phyloP scores from a whole-genome alignment of 2,888 invertebrate genomes.

The Sialis fuliginosa region DNA sequence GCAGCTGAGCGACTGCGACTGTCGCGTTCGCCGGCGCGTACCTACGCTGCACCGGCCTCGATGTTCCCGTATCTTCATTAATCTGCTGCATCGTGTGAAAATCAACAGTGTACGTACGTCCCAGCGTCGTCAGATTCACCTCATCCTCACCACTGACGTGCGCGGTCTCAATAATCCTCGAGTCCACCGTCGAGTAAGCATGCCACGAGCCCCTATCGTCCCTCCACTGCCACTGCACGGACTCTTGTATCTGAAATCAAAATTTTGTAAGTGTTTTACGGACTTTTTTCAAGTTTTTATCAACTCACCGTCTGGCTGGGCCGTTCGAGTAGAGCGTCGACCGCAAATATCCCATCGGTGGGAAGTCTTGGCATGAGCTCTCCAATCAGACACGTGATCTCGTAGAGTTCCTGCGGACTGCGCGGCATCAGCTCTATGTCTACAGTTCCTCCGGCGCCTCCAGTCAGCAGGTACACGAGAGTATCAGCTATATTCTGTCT shows the following conservation, averaged over 20 bases:
- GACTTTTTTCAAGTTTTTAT: background rate
- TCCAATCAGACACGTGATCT: constrained; percentile 91
- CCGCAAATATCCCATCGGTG: constrained; percentile 85
- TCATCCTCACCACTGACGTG: constrained; percentile 90
- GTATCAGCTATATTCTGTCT: constrained; percentile 95
- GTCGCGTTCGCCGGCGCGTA: constrained; percentile 29
- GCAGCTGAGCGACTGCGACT: constrained; percentile 29
- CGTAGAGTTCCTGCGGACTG: constrained; percentile 90
- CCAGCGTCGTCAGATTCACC: constrained; percentile 79
- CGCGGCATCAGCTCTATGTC: constrained; percentile 77
- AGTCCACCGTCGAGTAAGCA: constrained; percentile 84
- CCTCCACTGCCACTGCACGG: constrained; percentile 93
- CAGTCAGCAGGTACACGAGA: constrained; percentile 84
- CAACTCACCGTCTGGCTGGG: constrained; percentile 38
- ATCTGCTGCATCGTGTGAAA: constrained; percentile 96
- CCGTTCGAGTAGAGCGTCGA: constrained; percentile 72
- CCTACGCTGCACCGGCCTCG: constrained; percentile 76
- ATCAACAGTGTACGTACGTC: constrained; percentile 90
- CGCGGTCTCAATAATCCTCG: constrained; percentile 87
- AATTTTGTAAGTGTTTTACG: background rate
- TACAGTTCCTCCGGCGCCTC: constrained; percentile 45
- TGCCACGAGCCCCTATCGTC: constrained; percentile 88
- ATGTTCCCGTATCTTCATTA: constrained; percentile 93
- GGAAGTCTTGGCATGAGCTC: constrained; percentile 95
- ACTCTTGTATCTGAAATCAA: constrained; percentile 34